Percentiles rank a stretch among this genome's conserved stretches.
Conservation (phyloP, 2,888 invertebrate genomes). For the Poecilobothrus nobilitatus region DNA sequence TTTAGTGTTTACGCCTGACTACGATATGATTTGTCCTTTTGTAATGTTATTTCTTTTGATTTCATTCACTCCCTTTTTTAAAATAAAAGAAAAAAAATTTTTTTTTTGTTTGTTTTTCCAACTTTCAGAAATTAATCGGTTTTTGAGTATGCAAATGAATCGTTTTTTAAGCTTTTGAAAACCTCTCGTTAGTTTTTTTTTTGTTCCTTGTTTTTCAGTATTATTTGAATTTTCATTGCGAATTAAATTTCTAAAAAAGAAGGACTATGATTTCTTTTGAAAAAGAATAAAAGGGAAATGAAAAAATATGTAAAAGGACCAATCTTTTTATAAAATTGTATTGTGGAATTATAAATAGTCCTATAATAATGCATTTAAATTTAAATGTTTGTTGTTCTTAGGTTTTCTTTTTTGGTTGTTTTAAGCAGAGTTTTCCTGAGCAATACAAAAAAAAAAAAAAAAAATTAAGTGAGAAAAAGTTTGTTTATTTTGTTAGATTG, state of each 20-base stretch:
- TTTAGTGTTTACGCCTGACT: no score
- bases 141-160: slow-evolving; percentile 4
- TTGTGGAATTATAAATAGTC: no score
- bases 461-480: no score
- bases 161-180: background rate
- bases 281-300: background rate
- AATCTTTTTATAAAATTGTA: background rate
- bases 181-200: background rate
- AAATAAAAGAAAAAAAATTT: background rate
- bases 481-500: no score
- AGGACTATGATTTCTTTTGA: background rate
- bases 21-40: no score
- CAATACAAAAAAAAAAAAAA: no score
- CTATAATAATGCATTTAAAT: background rate
- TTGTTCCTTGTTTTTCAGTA: background rate
- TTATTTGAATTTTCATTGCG: background rate
- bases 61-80: background rate
- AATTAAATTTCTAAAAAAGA: background rate
- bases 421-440: no score
- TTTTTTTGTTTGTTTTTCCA: background rate
- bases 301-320: background rate
- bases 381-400: background rate
- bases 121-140: background rate
- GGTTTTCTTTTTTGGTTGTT: background rate
- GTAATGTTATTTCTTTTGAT: background rate